Evolutionary conservation across 2,797 vertebrate species (phyloP).

Genomic region (Martes flavigula): DNA sequence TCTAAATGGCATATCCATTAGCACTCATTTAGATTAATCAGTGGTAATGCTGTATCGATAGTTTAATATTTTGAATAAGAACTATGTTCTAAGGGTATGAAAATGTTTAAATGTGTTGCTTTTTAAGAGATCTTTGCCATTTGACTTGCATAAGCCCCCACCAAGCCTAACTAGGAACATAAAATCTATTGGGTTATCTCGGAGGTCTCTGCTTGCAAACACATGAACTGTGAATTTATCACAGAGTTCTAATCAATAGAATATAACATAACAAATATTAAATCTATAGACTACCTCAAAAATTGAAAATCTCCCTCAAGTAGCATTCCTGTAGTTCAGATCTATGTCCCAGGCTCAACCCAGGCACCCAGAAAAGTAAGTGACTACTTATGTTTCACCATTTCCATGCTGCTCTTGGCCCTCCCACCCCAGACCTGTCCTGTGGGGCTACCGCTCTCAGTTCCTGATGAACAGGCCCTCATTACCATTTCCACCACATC

Average conservation of each 20-base stretch:
- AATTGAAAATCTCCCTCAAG: conserved; percentile 11
- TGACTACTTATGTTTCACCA: not conserved
- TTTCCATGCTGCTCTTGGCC: not conserved
- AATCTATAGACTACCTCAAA: not conserved
- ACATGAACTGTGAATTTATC: not conserved
- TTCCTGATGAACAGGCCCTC: not conserved
- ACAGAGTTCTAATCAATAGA: not conserved
- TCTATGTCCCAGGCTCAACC: not conserved
- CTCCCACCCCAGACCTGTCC: not conserved
- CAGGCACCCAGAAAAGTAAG: not conserved
- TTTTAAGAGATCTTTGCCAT: not conserved
- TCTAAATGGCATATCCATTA: not conserved
- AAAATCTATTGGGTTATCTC: not conserved
- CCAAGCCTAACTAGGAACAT: not conserved
- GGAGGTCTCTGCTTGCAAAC: not conserved
- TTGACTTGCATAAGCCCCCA: not conserved
- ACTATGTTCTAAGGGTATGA: not conserved
- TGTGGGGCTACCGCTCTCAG: too few species aligned
- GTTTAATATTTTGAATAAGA: conserved; percentile 42
- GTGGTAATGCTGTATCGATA: not conserved
- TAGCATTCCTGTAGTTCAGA: not conserved
- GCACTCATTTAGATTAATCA: not conserved
- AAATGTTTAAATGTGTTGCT: conserved; percentile 35
- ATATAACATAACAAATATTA: conserved; percentile 41
- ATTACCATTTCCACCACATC: not conserved